These are phyloP conservation scores for Glossophaga mutica DNA, from an alignment of 2,797 vertebrate species.

Conservation along the genomic window DNA sequence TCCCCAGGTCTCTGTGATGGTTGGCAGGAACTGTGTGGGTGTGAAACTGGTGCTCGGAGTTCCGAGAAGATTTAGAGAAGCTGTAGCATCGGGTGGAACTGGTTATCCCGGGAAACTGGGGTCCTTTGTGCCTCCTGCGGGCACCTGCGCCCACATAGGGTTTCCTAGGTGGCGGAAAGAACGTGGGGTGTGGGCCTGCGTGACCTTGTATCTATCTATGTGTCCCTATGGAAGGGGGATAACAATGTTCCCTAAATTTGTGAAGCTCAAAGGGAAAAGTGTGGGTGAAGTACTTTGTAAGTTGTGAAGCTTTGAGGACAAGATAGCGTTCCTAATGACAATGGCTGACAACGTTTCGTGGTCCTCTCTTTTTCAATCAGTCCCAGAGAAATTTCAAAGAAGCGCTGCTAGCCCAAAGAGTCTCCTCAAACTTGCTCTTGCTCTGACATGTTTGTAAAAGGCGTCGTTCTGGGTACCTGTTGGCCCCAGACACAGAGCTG, in stretches of 20 bases:
- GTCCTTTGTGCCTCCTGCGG: fast-evolving
- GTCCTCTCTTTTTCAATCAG: not conserved
- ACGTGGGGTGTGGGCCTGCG: fast-evolving
- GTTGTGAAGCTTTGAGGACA: fast-evolving
- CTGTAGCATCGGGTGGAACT: not conserved
- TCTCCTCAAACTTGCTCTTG: not conserved
- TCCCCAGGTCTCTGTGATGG: not conserved
- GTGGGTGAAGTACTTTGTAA: not conserved
- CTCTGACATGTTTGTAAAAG: not conserved
- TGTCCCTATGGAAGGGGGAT: not conserved
- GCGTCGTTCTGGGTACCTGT: not conserved
- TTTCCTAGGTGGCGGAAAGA: not conserved
- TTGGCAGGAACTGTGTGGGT: not conserved
- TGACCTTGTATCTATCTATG: not conserved
- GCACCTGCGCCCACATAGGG: fast-evolving
- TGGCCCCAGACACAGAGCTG: not conserved
- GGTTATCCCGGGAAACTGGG: not conserved
- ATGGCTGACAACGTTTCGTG: not conserved
- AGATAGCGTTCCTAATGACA: not conserved
- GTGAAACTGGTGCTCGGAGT: not conserved
- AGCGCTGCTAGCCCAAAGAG: not conserved
- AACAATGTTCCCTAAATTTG: not conserved
- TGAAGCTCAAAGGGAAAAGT: not conserved
- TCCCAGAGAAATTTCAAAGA: not conserved
- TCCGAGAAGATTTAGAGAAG: not conserved